Evolutionary conservation across 2,113 vertebrate species (phyloP), one percentile per base, ranked within the genome.

Genomic region (Corvus hawaiiensis): DNA sequence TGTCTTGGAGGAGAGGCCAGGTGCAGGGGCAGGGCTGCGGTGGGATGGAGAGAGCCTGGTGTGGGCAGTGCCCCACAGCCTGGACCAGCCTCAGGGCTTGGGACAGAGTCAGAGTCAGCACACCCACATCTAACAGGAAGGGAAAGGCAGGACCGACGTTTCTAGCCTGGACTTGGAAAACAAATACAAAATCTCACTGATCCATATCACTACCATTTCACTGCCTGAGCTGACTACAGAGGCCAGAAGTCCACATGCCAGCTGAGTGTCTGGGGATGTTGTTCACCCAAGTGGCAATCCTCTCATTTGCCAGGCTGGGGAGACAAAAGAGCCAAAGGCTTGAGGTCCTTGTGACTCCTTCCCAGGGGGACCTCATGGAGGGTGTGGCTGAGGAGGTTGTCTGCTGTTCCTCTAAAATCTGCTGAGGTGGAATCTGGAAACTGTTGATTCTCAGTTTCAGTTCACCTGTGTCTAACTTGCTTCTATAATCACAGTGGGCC

Each of bases 111-210:
- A 63, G 15, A 9, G 32, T 17, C 39, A 35, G 21, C 9, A 11
- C 15, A 10, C 4, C 3, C 0, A 0, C 0, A 0, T 14, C 20
- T 43, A 14, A 30, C 9, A 16, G 33, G 46, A 62, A 23, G 7
- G 5, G 14, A 21, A 44, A 8, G 9, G 20, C 30, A 63, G 54
- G n/a, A 43, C 10, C 0, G 1, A 76, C 41, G 8, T 24, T 90
- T 85, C 46, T 35, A 61, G 21, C 16, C 49, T 19, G 33, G 15
- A 4, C 15, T 37, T 62, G 27, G 41, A 37, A 86, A 92, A 37
- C 7, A 44, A 56, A 26, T 20, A 44, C 2, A 41, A 56, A 83
- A 52, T n/a, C n/a, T 69, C 24, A 7, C 4, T 44, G 30, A 41
- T 59, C 22, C 4, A 0, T 27, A 12, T 39, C 28, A 9, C 6